Evolutionary conservation across 2,113 vertebrate species (phyloP), one percentile per base, ranked within the genome.

Genomic region (Furnarius figulus): DNA sequence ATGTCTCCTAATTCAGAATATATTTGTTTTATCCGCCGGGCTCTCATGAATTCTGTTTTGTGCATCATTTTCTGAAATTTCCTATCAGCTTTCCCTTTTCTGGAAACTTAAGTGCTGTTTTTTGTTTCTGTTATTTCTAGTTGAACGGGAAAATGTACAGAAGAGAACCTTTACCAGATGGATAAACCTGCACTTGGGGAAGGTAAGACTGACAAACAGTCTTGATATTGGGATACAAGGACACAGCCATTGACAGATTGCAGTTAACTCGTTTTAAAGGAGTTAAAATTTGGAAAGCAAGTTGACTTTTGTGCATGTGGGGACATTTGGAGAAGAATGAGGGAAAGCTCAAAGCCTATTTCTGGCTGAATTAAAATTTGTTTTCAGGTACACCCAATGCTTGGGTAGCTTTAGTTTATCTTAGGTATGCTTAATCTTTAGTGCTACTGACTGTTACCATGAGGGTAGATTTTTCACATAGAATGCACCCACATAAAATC

Each of bases 101-200:
- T 62, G 65, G 63, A 58, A 93, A 74, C 17, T 67, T 59, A 91
- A 84, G 11, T 77, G 85, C 66, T 91, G 52, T 55, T 87, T 97
- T 96, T 97, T 94, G 28, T 94, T 97, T 98, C 27, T 97, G 99
- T 95, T 99, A 39, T 93, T 98, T 97, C 25, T 97, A 99, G 99
- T 99, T 27, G 99, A 99, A 95, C 98, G 99, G 19, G 99, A 99
- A 79, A 98, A 98, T 94, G 99, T 99, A 49, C 99, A 99, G 99
- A 99, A 99, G 98, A 98, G 99, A 92, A 99, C 99, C 21, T 99
- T 99, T 86, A 99, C 99, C 11, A 98, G 99, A 82, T 99, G 99
- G 99, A 99, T 99, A 85, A 99, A 99, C 95, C 98, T 99, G 9
- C 99, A 99, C 87, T 98, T 99, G 71, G 99, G 99, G 95, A 99